These are phyloP conservation scores for Ceyx erithaca DNA, from an alignment of 2,797 vertebrate species.

Conservation along the genomic window DNA sequence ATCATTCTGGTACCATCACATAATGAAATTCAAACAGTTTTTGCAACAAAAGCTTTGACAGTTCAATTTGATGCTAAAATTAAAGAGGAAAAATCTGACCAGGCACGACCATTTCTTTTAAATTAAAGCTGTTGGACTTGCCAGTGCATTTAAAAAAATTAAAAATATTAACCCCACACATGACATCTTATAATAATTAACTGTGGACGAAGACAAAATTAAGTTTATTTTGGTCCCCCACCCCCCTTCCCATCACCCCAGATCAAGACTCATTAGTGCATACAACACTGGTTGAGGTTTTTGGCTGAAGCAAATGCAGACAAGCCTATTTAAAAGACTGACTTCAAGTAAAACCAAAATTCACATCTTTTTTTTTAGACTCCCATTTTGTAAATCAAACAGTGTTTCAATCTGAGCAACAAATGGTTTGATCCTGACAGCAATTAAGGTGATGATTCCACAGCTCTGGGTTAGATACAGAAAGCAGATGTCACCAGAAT, in stretches of 20 bases:
- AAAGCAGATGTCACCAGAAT: conserved; percentile 59
- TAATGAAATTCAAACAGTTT: conserved; percentile 59
- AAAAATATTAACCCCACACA: not conserved
- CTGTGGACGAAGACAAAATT: conserved; percentile 48
- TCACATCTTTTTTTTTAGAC: conserved; percentile 74
- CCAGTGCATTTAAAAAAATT: conserved; percentile 61
- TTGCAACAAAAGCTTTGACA: conserved; percentile 63
- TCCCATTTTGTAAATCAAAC: conserved; percentile 68
- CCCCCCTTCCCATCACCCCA: conserved; percentile 33
- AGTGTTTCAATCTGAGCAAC: conserved; percentile 77
- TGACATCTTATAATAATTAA: conserved; percentile 24
- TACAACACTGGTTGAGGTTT: conserved; percentile 62
- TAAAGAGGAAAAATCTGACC: not conserved
- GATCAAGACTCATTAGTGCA: conserved; percentile 72
- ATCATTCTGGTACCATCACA: conserved; percentile 77
- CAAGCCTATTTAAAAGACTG: conserved; percentile 63
- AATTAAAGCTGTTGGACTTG: conserved; percentile 55
- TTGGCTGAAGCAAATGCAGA: conserved; percentile 48
- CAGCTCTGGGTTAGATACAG: conserved; percentile 22
- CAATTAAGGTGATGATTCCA: conserved; percentile 26
- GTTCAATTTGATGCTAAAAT: conserved; percentile 62
- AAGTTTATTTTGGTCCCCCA: conserved; percentile 60
- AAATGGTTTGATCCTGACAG: conserved; percentile 60
- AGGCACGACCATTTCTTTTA: conserved; percentile 16
- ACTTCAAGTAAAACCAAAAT: conserved; percentile 81